Base-by-base conservation (phyloP, 2,113 vertebrate species). In the Hiodon tergisus region DNA sequence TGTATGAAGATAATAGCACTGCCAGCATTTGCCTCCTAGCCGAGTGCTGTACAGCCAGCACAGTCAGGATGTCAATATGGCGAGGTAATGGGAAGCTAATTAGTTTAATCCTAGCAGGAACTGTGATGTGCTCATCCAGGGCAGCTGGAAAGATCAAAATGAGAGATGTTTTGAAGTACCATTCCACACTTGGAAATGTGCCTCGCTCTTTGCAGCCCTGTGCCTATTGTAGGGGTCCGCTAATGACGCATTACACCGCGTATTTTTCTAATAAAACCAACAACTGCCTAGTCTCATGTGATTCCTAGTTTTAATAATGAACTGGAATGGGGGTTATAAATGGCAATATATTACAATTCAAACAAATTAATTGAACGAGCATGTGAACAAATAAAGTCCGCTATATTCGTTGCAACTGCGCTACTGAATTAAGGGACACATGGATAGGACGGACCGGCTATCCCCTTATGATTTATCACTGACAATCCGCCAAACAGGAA, bases 61-160 rank as follows among this genome's bases (percentile, higher is more conserved):
- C 81, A 81, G 87, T 85, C 84, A 81, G 83, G 59, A 81, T 73
- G 82, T 74, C 84, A 81, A 81, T 78, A 82, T 78, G 79, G 82
- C 78, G 80, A 76, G 78, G 75, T 84, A 86, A 87, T 86, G 79
- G 78, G 78, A 84, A 82, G 77, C 76, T 86, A 85, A 88, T 90
- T 88, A 86, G 82, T 77, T 83, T 80, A 86, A 81, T 83, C 72
- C 80, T 84, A 82, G 80, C 81, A 78, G 78, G 78, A 65, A 62
- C 53, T n/a, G 72, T 67, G 80, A 57, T 74, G 71, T 72, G 65
- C 65, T 61, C 72, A 72, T 80, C 77, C 65, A 80, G 75, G 73
- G 78, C 69, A 77, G 81, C 80, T 80, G 80, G 57, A 73, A 72
- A 82, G 72, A 86, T 84, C 70, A 82, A 82, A 78, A 83, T 76